phyloP scores from a whole-genome alignment of 1,140 invertebrate species.

The Sycophila sp. region DNA sequence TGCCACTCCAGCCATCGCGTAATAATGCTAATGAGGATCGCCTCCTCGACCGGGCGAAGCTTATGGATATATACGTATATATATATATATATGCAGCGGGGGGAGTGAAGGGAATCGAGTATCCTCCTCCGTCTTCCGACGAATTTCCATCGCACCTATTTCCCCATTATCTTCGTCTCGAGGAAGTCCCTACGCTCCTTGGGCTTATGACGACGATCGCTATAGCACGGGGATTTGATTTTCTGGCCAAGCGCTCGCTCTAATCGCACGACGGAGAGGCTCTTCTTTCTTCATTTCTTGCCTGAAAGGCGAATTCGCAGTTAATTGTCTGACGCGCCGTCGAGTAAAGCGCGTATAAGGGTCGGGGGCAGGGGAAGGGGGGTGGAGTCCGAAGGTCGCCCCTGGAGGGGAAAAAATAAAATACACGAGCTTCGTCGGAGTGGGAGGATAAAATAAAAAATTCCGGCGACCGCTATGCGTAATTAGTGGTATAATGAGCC shows the following conservation, averaged over 20 bases:
- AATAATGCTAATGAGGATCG: conserved; percentile 33
- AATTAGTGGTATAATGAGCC: conserved; percentile 68
- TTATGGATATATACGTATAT: neutral
- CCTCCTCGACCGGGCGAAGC: neutral
- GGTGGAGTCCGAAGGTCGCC: neutral
- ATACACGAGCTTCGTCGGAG: neutral
- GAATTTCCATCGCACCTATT: conserved; percentile 11
- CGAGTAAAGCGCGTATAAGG: neutral
- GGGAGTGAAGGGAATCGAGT: neutral
- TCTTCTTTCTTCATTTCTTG: neutral
- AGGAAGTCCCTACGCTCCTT: conserved; percentile 5
- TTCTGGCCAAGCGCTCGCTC: neutral
- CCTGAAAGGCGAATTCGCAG: conserved; percentile 41
- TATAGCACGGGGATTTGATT: conserved; percentile 3
- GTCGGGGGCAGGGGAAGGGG: too few species aligned
- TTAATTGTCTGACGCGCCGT: conserved; percentile 45
- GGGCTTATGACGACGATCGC: neutral
- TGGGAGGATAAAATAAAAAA: too few species aligned
- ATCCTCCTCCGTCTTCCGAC: conserved; percentile 18
- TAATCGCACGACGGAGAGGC: neutral
- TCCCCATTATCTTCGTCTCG: conserved; percentile 13
- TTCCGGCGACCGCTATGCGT: conserved; percentile 59
- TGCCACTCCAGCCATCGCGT: neutral
- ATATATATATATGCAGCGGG: neutral
- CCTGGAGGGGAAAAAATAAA: neutral